Base-by-base conservation (phyloP, 2,888 invertebrate genomes). In the Rotaria sp. region DNA sequence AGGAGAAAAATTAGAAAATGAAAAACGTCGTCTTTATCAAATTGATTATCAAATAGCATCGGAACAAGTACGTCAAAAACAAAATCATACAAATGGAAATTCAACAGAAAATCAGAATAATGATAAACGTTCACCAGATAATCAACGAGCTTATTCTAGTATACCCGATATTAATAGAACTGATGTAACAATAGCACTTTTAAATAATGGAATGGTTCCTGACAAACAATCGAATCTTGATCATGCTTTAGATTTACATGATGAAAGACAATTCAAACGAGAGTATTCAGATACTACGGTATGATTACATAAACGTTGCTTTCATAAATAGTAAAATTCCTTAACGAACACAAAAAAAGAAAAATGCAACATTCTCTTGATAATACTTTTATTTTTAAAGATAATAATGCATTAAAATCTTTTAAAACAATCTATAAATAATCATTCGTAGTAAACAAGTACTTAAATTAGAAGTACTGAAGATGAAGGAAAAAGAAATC, bases 1-100 rank as follows among this genome's bases (percentile, higher is more conserved):
- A 89, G 92, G 92, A 11, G 90, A 91, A 86, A 92, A 92, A 88
- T 89, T 93, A 48, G 93, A 93, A 5, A 90, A 91, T 10, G 92
- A 93, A 87, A 89, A 45, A 80, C 80, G 80, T 80, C 80, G 80
- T 45, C 41, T 80, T 0, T 80, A 45, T 80, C 41, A 80, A 45
- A 80, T 80, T 21, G 80, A 80, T 80, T 80, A 80, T 80, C 80
- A 80, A 45, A 45, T 80, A 26, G 80, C 80, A 45, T 80, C 80
- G 0, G 41, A 41, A 41, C 80, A 80, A 1, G 10, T 24, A 35
- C 67, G 67, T 35, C 67, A 18, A 67, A 67, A 67, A 67, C 67
- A 30, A 35, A 30, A 4, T 21, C 35, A 67, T 15, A 45, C 80
- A 3, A 80, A 41, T 80, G 45, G 45, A 24, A 8, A 38, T 24